Evolutionary conservation across 2,113 vertebrate genomes (phyloP).

Genomic region (Podarcis raffonei): DNA sequence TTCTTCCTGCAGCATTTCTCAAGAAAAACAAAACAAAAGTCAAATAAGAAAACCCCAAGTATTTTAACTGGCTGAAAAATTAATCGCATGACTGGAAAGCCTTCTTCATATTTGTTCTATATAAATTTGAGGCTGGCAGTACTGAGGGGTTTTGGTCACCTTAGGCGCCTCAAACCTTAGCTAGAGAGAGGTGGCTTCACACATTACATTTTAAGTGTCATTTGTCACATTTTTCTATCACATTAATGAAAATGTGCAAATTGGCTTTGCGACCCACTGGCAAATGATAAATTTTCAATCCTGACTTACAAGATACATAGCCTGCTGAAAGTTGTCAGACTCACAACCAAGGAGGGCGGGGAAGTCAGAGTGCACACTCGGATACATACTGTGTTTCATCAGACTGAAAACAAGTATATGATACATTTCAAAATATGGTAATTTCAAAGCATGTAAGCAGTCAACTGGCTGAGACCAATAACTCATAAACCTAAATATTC

Average conservation of each 20-base stretch:
- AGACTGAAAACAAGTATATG: background rate
- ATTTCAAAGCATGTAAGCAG: background rate
- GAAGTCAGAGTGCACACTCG: background rate
- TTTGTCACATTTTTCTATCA: conserved; percentile 16
- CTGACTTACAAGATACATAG: conserved; percentile 1
- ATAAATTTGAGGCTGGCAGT: background rate
- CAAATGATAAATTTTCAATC: conserved; percentile 1
- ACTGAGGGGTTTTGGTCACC: background rate
- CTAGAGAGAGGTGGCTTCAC: background rate
- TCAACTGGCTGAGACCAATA: background rate
- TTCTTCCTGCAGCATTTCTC: background rate
- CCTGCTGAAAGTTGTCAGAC: conserved; percentile 4
- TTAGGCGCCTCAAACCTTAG: background rate
- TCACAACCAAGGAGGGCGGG: background rate
- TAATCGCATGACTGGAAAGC: background rate
- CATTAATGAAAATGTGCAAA: conserved; percentile 10
- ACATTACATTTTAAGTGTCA: conserved; percentile 8
- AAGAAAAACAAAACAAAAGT: background rate
- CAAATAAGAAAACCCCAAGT: background rate
- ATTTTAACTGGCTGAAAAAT: background rate
- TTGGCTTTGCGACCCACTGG: conserved; percentile 13
- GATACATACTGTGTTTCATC: background rate
- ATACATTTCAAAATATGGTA: background rate
- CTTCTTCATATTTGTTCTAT: background rate
- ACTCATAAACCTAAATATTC: background rate